These are phyloP conservation scores for Druon quercuslanigerum DNA, from an alignment of 1,140 invertebrate genomes.

Conservation along the genomic window DNA sequence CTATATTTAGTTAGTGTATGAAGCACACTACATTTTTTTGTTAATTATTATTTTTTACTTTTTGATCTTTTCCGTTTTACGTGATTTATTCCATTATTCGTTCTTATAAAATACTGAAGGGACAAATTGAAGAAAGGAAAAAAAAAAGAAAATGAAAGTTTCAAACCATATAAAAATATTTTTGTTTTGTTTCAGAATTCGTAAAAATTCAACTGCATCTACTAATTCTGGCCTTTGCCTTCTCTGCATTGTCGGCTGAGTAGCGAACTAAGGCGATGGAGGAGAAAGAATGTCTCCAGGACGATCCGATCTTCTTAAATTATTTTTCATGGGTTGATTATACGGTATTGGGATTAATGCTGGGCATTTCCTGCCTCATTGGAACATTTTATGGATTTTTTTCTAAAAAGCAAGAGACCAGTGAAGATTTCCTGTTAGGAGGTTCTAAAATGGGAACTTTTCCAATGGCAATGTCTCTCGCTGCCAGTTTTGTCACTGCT, in stretches of 20 bases:
- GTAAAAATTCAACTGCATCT: conserved; percentile 62
- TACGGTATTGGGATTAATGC: conserved; percentile 81
- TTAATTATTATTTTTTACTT: too few relatives aligned
- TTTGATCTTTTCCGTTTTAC: too few relatives aligned
- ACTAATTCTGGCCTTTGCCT: conserved; percentile 62
- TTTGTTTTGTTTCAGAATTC: conserved; percentile 35
- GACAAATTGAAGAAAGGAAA: too few relatives aligned
- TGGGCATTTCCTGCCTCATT: conserved; percentile 84
- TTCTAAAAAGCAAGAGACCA: conserved; percentile 83
- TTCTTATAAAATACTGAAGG: neutral
- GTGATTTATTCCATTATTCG: neutral
- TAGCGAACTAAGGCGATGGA: conserved; percentile 48
- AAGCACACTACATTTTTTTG: too few relatives aligned
- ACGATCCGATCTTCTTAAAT: conserved; percentile 57
- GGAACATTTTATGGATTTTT: conserved; percentile 89
- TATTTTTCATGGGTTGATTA: conserved; percentile 84
- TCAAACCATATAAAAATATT: conserved; percentile 24
- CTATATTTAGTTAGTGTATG: too few relatives aligned
- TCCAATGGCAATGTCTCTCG: conserved; percentile 86
- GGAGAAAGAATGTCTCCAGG: conserved; percentile 45
- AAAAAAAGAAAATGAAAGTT: neutral
- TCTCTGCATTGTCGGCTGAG: conserved; percentile 68
- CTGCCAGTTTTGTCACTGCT: conserved; percentile 86
- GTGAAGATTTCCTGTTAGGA: conserved; percentile 86
- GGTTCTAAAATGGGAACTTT: conserved; percentile 85